These are phyloP conservation scores for Cataglyphis altisquamis DNA, from an alignment of 2,888 invertebrate genomes.

Conservation along the genomic window DNA sequence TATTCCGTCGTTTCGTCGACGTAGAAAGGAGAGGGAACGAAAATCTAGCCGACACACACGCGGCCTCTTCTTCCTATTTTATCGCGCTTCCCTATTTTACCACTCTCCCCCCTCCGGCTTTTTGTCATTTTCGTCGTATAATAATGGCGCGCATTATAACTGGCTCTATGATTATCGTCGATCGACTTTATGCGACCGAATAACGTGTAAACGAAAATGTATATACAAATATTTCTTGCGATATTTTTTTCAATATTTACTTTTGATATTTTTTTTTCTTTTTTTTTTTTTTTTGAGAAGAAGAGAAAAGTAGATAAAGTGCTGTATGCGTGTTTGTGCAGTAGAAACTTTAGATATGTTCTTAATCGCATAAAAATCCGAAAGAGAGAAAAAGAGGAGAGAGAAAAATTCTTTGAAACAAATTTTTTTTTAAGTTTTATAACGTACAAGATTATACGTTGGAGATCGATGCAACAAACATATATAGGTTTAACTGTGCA, in stretches of 20 bases:
- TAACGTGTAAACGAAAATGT: not conserved
- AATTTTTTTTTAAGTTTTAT: too few relatives aligned
- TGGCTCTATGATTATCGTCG: not conserved
- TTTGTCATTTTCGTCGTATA: not conserved
- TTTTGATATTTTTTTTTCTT: not conserved
- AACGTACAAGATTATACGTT: too few relatives aligned
- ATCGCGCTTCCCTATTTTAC: not conserved
- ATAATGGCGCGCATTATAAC: not conserved
- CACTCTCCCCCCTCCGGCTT: not conserved
- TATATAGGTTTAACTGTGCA: too few relatives aligned
- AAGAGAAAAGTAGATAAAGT: too few relatives aligned
- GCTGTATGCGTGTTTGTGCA: too few relatives aligned
- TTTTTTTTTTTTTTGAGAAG: not conserved
- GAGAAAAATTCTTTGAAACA: too few relatives aligned
- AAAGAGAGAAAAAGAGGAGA: too few relatives aligned
- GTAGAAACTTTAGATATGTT: too few relatives aligned
- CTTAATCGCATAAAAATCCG: too few relatives aligned
- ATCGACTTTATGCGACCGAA: not conserved
- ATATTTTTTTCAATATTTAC: not conserved
- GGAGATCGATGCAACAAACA: too few relatives aligned
- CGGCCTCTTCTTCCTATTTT: slow-evolving; percentile 1
- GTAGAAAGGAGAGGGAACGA: not conserved
- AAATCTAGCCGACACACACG: not conserved
- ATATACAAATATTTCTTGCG: not conserved
- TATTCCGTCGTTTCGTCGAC: not conserved